Evolutionary conservation across 2,113 vertebrate genomes (phyloP).

Genomic region (Triplophysa rosa): DNA sequence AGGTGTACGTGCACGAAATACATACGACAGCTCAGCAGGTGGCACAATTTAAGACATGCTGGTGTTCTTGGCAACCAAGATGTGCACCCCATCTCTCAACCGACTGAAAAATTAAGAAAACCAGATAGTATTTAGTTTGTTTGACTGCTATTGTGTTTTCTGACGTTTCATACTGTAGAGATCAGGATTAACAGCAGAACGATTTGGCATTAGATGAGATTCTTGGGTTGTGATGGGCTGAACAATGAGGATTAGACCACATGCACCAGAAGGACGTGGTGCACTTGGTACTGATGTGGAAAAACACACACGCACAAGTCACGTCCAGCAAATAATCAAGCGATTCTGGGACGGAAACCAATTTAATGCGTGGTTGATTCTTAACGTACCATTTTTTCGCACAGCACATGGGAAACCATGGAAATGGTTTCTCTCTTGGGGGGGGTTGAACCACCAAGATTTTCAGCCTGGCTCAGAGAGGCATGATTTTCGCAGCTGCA

Average conservation of each 20-base stretch:
- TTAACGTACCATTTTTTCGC: constrained; percentile 68
- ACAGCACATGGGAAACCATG: constrained; percentile 69
- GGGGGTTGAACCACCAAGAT: not conserved
- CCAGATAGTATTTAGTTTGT: not conserved
- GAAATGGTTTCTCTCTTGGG: constrained; percentile 69
- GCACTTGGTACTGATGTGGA: constrained; percentile 11
- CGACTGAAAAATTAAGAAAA: not conserved
- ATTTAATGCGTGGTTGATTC: constrained; percentile 85
- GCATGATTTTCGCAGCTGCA: not conserved
- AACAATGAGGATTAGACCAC: constrained; percentile 14
- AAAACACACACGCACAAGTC: constrained; percentile 45
- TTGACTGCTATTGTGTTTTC: not conserved
- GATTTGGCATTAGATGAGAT: not conserved
- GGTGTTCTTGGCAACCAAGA: constrained; percentile 1
- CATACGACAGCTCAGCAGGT: not conserved
- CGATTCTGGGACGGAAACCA: constrained; percentile 79
- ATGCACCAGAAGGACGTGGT: not conserved
- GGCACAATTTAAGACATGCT: not conserved
- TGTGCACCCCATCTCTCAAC: not conserved
- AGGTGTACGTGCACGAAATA: not conserved
- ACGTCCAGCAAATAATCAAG: constrained; percentile 71
- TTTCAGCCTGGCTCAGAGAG: not conserved
- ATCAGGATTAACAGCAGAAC: constrained; percentile 4
- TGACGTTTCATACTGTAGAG: not conserved
- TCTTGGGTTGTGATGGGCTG: not conserved